Base-by-base conservation (phyloP, 1,140 invertebrate species). In the Zaprionus africanus region DNA sequence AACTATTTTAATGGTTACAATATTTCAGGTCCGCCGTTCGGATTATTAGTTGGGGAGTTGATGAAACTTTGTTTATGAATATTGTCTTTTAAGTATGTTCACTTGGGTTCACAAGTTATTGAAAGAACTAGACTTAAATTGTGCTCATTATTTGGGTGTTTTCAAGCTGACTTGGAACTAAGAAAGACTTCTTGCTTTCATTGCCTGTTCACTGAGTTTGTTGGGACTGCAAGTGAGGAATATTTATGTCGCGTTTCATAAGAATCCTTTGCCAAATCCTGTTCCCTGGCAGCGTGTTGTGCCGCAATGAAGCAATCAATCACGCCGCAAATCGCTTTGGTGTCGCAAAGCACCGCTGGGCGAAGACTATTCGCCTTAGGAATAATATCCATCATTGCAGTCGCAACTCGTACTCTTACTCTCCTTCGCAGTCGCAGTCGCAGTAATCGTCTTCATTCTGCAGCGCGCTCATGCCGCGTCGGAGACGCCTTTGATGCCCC, bases 321-420 rank as follows among this genome's bases (percentile, higher is more conserved):
- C 85, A 90, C 78, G 51, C 76, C 59, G 64, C 61, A 90, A 90
- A 90, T 90, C 78, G 85, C 85, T 90, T 90, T 90, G 85, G 85
- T 90, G 85, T 90, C 79, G 85, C 85, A 85, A 81, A 82, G 85
- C 85, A 85, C 85, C 81, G 85, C 85, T 90, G 85, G 85, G 85
- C 85, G 70, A 90, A 90, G 85, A 82, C 81, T 90, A 90, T 90
- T 90, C 85, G 85, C 86, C 81, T 90, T 90, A 90, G 79, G 81
- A 84, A 88, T 90, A 90, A 82, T 90, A 90, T 90, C 67, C 85
- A 90, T 90, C 85, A 90, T 90, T 88, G 85, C 85, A 82, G 79
- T 79, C 61, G 63, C 72, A 57, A 56, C 38, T 62, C 63, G 15
- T 46, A 57, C 24, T 41, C 53, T 31, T 36, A 62, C 28, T 46